Evolutionary conservation across 2,888 invertebrate species (phyloP), one percentile per base, ranked within the genome.

Genomic region (Allophyes oxyacanthae): DNA sequence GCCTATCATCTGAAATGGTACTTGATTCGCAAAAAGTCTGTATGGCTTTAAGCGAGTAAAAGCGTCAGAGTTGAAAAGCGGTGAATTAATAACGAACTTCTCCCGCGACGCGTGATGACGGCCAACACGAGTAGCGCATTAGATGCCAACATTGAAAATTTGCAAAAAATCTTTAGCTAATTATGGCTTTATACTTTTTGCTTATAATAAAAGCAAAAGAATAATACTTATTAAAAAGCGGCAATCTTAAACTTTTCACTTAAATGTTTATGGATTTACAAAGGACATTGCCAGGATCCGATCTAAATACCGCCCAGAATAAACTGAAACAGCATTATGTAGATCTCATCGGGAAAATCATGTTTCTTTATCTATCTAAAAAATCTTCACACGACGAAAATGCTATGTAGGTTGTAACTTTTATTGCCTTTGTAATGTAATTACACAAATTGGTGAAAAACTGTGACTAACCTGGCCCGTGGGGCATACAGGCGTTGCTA

Each of bases 71-170:
- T 87, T 85, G 86, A 88, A 83, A 88, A 83, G 84, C 84, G 83
- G 83, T 93, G 92, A 94, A 93, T 94, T 90, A 92, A 90, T 92
- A 94, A 92, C 85, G 89, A 92, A 91, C 86, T 92, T 89, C 89
- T 86, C 87, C 89, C 89, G 91, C 91, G 92, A 92, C 90, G 89
- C 91, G 88, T 90, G 92, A 89, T 92, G 93, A 94, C 94, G 91
- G 91, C 91, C 89, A 85, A 94, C 94, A 94, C 87, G 92, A 89
- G 91, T 93, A 90, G 87, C 90, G 93, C 94, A 94, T 94, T 94
- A 93, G 90, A 88, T 83, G 84, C 81, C 79, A 86, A 86, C 84
- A 82, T 79, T 75, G 77, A 82, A 88, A 83, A 85, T 85, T 86
- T 82, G 72, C 80, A 82, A 89, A 20, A n/a, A 90, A 87, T 82